Base-by-base conservation (phyloP, 2,113 vertebrate species). In the Albula glossodonta region DNA sequence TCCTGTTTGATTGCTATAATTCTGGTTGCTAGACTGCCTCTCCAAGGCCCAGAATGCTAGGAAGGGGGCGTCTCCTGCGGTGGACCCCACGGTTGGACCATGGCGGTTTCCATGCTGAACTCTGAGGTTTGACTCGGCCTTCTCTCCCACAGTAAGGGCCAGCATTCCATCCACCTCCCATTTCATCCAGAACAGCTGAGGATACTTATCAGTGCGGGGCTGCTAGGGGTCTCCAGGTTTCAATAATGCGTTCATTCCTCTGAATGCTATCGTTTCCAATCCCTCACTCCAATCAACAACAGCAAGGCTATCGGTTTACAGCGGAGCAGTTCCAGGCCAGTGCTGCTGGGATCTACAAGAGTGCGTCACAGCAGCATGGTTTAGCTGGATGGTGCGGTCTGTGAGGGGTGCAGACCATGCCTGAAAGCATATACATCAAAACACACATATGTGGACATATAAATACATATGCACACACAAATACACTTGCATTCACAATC, bases 241-340 rank as follows among this genome's bases (percentile, higher is more conserved):
- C 15, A 31, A 74, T 49, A 81, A 41, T 70, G 13, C 51, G 12
- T 52, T 86, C n/a, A 74, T 82, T 82, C 57, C 49, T 51, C 50
- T 2, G 49, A 66, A 86, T 52, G 49, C 50, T 80, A 66, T 79
- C 31, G 80, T 80, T 79, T 78, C 84, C 77, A 60, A 49, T 49
- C 41, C 84, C 57, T 80, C 84, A 85, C 49, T 41, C 48, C 66
- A 31, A 81, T 48, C 41, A 80, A 80, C 41, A 80, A 85, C 10
- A 57, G 56, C 8, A 13, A 81, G 80, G 31, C 7, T 51, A 51
- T 49, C 78, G n/a, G 50, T 5, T 80, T 78, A 53, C 70, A 56
- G 41, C 8, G 17, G 84, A 80, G 50, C 17, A 22, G 31, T 80
- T 11, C 41, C 52, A 48, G 84, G 51, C 74, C 52, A 53, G 50